These are phyloP conservation scores for Tiliqua scincoides DNA, from an alignment of 2,113 vertebrate genomes.

Conservation along the genomic window DNA sequence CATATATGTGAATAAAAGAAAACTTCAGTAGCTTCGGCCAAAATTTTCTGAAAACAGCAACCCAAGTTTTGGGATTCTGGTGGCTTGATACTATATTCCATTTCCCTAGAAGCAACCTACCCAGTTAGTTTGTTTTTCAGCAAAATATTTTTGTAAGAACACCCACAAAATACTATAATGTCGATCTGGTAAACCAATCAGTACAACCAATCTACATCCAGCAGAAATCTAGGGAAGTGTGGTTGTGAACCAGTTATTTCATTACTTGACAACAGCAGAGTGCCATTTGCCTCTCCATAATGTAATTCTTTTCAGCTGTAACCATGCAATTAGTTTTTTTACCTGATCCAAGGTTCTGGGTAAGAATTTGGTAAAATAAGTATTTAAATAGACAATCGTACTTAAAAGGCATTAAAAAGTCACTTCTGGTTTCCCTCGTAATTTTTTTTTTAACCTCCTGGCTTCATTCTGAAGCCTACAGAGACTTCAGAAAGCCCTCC, in stretches of 20 bases:
- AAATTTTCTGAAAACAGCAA: background rate
- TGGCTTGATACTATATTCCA: background rate
- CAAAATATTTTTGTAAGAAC: background rate
- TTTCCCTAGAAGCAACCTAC: background rate
- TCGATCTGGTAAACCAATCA: background rate
- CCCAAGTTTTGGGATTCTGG: background rate
- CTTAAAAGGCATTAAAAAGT: too few species aligned
- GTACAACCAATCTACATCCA: background rate
- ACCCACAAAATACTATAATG: background rate
- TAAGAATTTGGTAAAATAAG: background rate
- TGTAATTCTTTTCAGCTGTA: background rate
- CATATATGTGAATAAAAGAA: background rate
- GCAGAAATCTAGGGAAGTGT: background rate
- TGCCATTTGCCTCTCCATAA: background rate
- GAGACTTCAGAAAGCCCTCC: too few species aligned
- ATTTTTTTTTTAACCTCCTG: too few species aligned
- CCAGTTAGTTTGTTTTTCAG: background rate
- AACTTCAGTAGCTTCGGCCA: background rate
- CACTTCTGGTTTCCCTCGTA: too few species aligned
- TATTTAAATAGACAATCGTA: too few species aligned
- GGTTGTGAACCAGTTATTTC: background rate
- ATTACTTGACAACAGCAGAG: too few species aligned
- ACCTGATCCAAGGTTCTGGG: background rate
- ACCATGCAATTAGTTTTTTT: background rate
- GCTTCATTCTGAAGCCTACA: too few species aligned